Evolutionary conservation across 2,888 invertebrate species (phyloP).

Genomic region (Apantesis nais): DNA sequence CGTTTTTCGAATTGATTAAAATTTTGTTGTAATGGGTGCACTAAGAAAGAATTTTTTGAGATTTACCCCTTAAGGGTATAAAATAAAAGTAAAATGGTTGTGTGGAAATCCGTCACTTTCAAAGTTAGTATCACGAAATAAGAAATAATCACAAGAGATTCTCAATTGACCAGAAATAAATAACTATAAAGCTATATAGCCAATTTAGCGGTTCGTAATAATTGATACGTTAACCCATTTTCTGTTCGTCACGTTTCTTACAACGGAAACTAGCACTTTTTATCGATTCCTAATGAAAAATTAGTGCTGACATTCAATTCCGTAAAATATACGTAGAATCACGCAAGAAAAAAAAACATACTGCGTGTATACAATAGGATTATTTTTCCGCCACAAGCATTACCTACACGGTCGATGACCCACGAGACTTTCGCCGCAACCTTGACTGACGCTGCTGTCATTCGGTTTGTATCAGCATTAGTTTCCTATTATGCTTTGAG

Average conservation of each 20-base stretch:
- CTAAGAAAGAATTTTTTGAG: no score
- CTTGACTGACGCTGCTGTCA: constrained; percentile 72
- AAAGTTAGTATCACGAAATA: no score
- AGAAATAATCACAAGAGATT: no score
- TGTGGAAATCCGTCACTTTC: no score
- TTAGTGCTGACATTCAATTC: constrained; percentile 21
- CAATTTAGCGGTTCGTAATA: neutral
- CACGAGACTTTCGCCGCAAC: constrained; percentile 80
- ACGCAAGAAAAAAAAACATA: constrained; percentile 23
- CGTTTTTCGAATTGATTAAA: no score
- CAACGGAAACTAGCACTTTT: constrained; percentile 18
- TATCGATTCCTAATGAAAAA: neutral
- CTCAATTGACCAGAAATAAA: neutral
- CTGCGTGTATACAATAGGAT: constrained; percentile 48
- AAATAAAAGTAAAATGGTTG: no score
- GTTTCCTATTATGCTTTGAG: constrained; percentile 74
- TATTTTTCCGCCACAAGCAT: constrained; percentile 56
- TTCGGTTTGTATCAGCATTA: constrained; percentile 59
- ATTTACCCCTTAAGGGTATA: no score
- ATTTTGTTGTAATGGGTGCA: no score
- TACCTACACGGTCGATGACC: constrained; percentile 64
- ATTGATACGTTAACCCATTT: constrained; percentile 21
- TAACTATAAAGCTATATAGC: neutral
- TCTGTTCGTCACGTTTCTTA: neutral
- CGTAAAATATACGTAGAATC: constrained; percentile 20